Percentiles rank a stretch among this genome's conserved stretches.
phyloP scores from a whole-genome alignment of 2,797 vertebrate species.

The Kryptolebias ocellatus region DNA sequence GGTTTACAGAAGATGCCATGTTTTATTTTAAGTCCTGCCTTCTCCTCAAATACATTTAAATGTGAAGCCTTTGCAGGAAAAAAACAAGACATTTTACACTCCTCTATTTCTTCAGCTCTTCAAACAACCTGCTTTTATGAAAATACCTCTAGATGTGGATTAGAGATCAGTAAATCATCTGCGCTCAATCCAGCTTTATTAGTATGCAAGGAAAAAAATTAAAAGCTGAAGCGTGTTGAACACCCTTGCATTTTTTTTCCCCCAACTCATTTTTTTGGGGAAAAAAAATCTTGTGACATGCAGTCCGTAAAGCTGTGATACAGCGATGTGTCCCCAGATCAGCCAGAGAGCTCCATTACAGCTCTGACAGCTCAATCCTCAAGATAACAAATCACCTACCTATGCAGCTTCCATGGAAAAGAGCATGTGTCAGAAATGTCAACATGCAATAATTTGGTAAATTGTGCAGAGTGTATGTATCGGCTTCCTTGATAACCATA shows the following conservation, averaged over 20 bases:
- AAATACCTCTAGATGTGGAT: not conserved
- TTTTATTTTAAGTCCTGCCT: no score
- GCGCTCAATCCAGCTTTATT: not conserved
- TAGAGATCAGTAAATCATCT: slow-evolving; percentile 14
- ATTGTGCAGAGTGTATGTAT: slow-evolving; percentile 1
- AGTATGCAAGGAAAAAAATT: no score
- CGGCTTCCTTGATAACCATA: not conserved
- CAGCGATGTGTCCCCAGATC: slow-evolving; percentile 24
- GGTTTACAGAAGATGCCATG: no score
- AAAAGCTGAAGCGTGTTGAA: not conserved
- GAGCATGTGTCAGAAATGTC: slow-evolving; percentile 49
- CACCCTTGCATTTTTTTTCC: slow-evolving; percentile 16
- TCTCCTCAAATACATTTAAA: not conserved
- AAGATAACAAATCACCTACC: slow-evolving; percentile 53
- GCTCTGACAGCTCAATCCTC: slow-evolving; percentile 56
- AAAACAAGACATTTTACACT: slow-evolving; percentile 23
- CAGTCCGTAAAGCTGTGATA: slow-evolving; percentile 31
- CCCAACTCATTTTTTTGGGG: not conserved
- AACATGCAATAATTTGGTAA: slow-evolving; percentile 39
- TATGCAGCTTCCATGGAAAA: slow-evolving; percentile 37
- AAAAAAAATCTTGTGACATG: slow-evolving; percentile 25
- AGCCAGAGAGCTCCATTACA: slow-evolving; percentile 48
- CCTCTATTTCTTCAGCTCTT: not conserved
- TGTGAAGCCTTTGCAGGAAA: slow-evolving; percentile 13
- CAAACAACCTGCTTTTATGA: not conserved